Percentiles rank a stretch among this genome's conserved stretches.
phyloP scores from a whole-genome alignment of 2,797 vertebrate genomes.

The Pitangus sulphuratus region DNA sequence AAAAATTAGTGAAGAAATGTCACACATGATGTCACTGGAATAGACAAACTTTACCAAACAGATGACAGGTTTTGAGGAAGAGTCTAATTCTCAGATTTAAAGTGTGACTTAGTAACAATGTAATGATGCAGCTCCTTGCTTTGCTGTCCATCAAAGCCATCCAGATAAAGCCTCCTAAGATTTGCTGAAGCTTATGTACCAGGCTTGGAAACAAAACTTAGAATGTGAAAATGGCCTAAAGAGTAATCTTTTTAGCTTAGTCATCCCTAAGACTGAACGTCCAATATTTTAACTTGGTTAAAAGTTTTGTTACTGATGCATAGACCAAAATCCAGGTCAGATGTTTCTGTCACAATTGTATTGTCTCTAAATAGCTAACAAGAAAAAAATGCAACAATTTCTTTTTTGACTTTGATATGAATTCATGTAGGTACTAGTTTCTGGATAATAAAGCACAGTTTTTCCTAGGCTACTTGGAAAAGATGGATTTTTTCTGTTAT shows the following conservation, averaged over 20 bases:
- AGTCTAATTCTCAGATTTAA: not conserved
- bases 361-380: not conserved
- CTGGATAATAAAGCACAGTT: not conserved
- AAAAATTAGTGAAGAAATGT: not conserved
- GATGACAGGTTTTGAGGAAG: not conserved
- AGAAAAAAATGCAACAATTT: not conserved
- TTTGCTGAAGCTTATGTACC: not conserved
- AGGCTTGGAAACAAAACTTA: not conserved
- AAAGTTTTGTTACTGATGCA: not conserved
- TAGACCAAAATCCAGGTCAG: not conserved
- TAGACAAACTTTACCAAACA: not conserved
- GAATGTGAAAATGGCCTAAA: not conserved
- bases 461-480: constrained; percentile 4
- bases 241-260: not conserved
- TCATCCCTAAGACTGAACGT: not conserved
- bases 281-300: not conserved
- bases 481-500: not conserved
- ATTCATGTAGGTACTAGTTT: not conserved
- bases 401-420: not conserved
- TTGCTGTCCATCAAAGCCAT: not conserved
- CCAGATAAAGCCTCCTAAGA: not conserved
- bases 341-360: not conserved
- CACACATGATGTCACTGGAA: not conserved
- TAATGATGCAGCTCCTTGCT: not conserved
- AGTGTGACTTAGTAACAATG: not conserved